Percentiles rank a stretch among this genome's conserved stretches.
Conservation (phyloP, 2,888 invertebrate genomes). For the Trimorus sp. region DNA sequence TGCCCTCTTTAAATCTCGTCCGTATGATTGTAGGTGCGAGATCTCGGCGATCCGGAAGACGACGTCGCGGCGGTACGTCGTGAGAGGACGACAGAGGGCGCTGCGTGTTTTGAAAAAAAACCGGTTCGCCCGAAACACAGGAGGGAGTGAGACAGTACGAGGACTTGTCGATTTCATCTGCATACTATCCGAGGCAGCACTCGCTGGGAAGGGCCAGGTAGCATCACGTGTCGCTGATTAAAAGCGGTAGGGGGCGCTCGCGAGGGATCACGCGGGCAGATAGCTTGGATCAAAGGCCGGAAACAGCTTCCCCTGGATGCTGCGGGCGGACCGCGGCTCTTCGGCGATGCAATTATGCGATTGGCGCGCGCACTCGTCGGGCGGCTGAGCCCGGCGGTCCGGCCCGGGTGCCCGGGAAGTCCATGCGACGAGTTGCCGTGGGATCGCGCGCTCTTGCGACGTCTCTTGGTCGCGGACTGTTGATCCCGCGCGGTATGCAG, state of each 20-base stretch:
- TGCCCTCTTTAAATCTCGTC: constrained; percentile 41
- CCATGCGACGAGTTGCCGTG: constrained; percentile 48
- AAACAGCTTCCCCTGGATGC: constrained; percentile 37
- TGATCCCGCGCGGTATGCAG: constrained; percentile 77
- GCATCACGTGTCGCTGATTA: constrained; percentile 51
- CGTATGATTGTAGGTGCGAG: constrained; percentile 55
- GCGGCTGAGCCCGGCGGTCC: constrained; percentile 7
- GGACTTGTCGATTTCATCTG: too few relatives aligned
- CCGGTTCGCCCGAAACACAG: constrained; percentile 71
- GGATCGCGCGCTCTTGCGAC: constrained; percentile 29
- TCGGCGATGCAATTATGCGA: constrained; percentile 41
- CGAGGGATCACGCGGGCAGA: constrained; percentile 18
- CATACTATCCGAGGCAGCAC: constrained; percentile 26
- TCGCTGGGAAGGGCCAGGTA: constrained; percentile 21
- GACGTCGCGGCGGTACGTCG: constrained; percentile 39
- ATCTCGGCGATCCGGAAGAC: constrained; percentile 61
- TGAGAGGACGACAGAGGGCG: constrained; percentile 56
- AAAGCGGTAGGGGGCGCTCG: constrained; percentile 29
- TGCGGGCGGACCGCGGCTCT: constrained; percentile 27
- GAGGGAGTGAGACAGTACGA: constrained; percentile 18
- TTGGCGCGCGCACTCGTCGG: constrained; percentile 15
- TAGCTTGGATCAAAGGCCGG: constrained; percentile 23
- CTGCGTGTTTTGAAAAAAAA: constrained; percentile 75
- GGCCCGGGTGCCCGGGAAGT: constrained; percentile 12
- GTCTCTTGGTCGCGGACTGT: constrained; percentile 35